phyloP scores from a whole-genome alignment of 2,797 vertebrate species.

The Acomys russatus region DNA sequence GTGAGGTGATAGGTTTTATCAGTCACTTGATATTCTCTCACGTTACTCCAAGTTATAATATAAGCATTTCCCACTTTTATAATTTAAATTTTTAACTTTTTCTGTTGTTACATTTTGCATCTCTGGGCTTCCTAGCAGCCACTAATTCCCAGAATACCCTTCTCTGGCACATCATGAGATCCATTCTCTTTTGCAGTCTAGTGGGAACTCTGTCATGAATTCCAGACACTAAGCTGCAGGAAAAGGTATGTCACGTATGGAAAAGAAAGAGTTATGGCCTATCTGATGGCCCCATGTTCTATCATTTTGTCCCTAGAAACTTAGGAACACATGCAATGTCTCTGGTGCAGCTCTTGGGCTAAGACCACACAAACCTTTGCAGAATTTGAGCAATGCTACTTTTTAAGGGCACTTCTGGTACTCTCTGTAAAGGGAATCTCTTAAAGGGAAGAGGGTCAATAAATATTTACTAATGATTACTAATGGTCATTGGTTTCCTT shows the following conservation, averaged over 20 bases:
- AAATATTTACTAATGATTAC: neutral
- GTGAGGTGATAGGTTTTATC: slow-evolving; percentile 1
- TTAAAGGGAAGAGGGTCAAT: neutral
- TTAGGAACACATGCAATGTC: neutral
- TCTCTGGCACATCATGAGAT: neutral
- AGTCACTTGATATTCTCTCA: slow-evolving; percentile 32
- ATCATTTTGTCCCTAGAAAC: neutral
- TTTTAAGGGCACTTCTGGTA: neutral
- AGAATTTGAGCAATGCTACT: slow-evolving; percentile 8
- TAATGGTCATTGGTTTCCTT: neutral
- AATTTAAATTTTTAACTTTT: neutral
- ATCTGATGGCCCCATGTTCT: neutral
- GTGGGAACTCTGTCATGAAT: neutral
- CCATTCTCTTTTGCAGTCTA: neutral
- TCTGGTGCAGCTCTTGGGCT: neutral
- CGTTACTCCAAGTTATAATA: neutral
- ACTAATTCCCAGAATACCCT: neutral
- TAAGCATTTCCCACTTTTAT: neutral
- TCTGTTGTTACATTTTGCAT: neutral
- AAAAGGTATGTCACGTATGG: neutral
- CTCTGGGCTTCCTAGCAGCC: slow-evolving; percentile 24
- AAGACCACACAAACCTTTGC: neutral
- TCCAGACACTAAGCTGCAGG: neutral
- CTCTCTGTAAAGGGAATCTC: neutral
- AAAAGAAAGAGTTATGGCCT: neutral